Base-by-base conservation (phyloP, 2,797 vertebrate species). In the Lutjanus argentimaculatus region DNA sequence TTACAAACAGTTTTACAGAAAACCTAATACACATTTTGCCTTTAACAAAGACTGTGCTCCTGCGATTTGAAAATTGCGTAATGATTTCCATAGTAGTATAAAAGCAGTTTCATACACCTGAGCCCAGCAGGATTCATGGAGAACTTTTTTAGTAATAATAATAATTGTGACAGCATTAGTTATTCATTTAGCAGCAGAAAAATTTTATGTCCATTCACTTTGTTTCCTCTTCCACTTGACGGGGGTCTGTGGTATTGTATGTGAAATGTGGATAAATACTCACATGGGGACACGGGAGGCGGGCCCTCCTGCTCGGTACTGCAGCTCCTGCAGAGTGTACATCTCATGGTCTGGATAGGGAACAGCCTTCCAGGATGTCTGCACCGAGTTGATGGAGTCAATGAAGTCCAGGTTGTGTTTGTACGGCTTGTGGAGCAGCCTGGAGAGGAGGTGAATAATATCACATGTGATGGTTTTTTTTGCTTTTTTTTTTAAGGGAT, bases 331-430 rank as follows among this genome's bases (percentile, higher is more conserved):
- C 22, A 97, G 86, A 49, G 91, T 94, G 82, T 96, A 89, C 7
- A 51, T 84, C 74, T 98, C 96, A 40, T 97, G 96, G 6, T 98
- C 96, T 1, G 85, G 48, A 62, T 99, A 98, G 3, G 81, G 40
- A 0, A 81, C 84, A 0, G 98, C 98, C 81, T 87, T 98, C 98
- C 98, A 99, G 19, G 96, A 97, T 30, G 92, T 97, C 95, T 99
- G 98, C 36, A 83, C 88, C 0, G 92, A 61, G 86, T 99, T 99
- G 81, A 99, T 97, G 45, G 95, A 80, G 43, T 95, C 84, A 82
- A 98, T 94, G 55, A 98, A 97, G 73, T 95, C 93, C 0, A 78
- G 21, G 80, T 97, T 96, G 67, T 95, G 91, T 74, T 93, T 92
- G 3, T 96, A 99, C 1, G 48, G 92, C 56, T 86, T 95, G 61